Conservation (phyloP, 2,888 invertebrate species). For the Tipula lateralis region DNA sequence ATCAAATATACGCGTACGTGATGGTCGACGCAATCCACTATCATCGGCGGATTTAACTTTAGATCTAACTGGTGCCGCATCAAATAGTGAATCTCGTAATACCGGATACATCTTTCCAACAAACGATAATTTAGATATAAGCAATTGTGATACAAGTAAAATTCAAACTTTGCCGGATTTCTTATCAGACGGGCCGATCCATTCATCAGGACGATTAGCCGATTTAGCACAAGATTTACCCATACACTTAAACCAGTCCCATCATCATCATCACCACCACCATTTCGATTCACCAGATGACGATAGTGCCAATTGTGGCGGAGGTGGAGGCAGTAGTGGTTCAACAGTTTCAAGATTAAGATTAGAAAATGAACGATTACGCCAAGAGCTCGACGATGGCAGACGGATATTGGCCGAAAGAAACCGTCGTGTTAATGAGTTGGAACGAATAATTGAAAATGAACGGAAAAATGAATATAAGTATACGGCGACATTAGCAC, state of each 20-base stretch:
- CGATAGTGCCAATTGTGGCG: conserved; percentile 37
- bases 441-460: conserved; percentile 54
- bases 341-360: conserved; percentile 42
- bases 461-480: conserved; percentile 53
- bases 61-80: conserved; percentile 30
- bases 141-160: conserved; percentile 32
- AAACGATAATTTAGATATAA: conserved; percentile 28
- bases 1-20: not conserved
- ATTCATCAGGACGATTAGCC: conserved; percentile 46
- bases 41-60: conserved; percentile 15
- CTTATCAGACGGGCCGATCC: conserved; percentile 64
- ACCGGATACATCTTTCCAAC: conserved; percentile 29
- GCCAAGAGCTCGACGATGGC: conserved; percentile 54
- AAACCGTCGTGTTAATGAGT: conserved; percentile 51
- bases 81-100: not conserved
- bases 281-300: conserved; percentile 47
- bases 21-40: not conserved
- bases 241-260: not conserved
- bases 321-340: conserved; percentile 32
- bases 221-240: conserved; percentile 48
- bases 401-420: conserved; percentile 54
- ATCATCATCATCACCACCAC: not conserved
- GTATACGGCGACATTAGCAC: conserved; percentile 53
- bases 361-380: conserved; percentile 49
- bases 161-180: conserved; percentile 62